Base-by-base conservation (phyloP, 2,888 invertebrate genomes). In the Mechanitis mazaeus region DNA sequence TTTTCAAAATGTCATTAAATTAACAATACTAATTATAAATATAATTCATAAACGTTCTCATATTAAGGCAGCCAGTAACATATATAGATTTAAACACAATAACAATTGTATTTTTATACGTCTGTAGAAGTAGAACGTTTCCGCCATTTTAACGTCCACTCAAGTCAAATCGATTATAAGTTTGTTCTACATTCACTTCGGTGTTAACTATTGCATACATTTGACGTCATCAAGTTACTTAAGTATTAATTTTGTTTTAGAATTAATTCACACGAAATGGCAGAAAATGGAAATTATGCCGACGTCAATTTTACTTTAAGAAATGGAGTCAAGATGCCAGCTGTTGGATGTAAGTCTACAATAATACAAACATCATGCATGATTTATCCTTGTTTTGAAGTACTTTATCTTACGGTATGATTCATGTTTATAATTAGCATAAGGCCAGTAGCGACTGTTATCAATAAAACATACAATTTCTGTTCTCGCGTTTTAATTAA, bases 361-460 rank as follows among this genome's bases (percentile, higher is more conserved):
- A 33, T 58, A 45, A 55, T 61, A 47, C 47, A 50, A 7, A 28
- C 6, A 31, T 31, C 12, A 31, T 28, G 50, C 9, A 28, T 31
- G 50, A 9, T 31, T 50, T 50, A 9, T 42, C 42, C 50, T 50
- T 31, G 31, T 50, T 50, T 50, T 50, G 50, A 50, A 50, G 50
- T 6, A 9, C 31, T 31, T 31, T 47, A 35, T 35, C 9, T 42
- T 42, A 31, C 50, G 11, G 9, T 31, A 50, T 50, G 50, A 50
- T 31, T 50, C 50, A 50, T 31, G 11, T 50, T 50, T 50, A 64
- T 82, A 84, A 9, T 50, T 28, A 50, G 5, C 7, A 28, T 50
- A 20, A 20, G 20, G 28, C 20, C 50, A 9, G 5, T 47, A 9
- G 28, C 6, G 9, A 28, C 28, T 50, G 20, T 31, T 50, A 9